Evolutionary conservation across 2,797 vertebrate species (phyloP), one percentile per base, ranked within the genome.

Genomic region (Smutsia temminckii): DNA sequence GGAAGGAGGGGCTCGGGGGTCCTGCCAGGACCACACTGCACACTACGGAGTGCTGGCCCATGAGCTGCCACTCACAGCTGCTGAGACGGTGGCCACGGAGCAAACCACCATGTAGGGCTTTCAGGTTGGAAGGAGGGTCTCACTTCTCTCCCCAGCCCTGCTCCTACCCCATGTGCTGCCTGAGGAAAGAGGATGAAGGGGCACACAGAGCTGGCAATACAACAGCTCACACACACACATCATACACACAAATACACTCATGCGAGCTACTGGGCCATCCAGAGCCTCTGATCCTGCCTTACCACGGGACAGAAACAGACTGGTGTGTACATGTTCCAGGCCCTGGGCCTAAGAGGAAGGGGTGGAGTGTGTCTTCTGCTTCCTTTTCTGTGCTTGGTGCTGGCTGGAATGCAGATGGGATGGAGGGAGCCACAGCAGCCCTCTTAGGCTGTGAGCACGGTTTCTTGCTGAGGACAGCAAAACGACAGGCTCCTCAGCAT

Each of bases 31-130:
- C 27, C 0, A 11, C 6, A 0, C 34, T 16, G 2, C 6, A 40
- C 13, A 8, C 42, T 0, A 10, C 7, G 5, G 8, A 29, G 63
- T 1, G 3, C 46, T 32, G 10, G 25, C 46, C 34, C n/a, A 20
- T 3, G 0, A 0, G n/a, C 78, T 0, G 1, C 63, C 2, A 55
- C 27, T 21, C 69, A 0, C 11, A 2, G 18, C 74, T 27, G 8
- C 88, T 8, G 37, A 13, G 63, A 32, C 21, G 6, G 72, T 8
- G 42, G 29, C 61, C 87, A 66, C 68, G 0, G 81, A 42, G 34
- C 42, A 17, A 8, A 37, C 5, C 51, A 20, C 25, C 40, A 23
- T 8, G 0, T 55, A 8, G 78, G 27, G 32, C 1, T 25, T 4
- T 27, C 63, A 13, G 2, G 49, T 34, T 20, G 14, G 12, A 34